A percentile compares a stretch with the other conserved stretches of the same genome.
phyloP scores from a whole-genome alignment of 2,888 invertebrate species.

The Pemphredon lugubris region DNA sequence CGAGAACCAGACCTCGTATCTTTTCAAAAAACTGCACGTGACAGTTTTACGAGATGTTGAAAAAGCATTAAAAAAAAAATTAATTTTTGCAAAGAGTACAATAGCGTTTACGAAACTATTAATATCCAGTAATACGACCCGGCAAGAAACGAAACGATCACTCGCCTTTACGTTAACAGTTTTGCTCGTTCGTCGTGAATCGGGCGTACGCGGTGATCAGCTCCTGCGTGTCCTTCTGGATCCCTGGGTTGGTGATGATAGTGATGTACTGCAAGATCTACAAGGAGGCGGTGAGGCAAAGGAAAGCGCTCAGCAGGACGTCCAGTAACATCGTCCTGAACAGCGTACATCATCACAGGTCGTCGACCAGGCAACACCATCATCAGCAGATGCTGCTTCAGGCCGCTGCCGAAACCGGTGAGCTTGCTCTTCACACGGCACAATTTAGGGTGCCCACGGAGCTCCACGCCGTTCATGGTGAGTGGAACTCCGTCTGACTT shows the following conservation, averaged over 20 bases:
- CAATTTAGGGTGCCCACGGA: slow-evolving; percentile 58
- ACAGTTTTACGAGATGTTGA: too few relatives aligned
- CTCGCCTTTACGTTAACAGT: slow-evolving; percentile 53
- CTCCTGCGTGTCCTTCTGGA: slow-evolving; percentile 95
- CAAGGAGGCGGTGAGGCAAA: slow-evolving; percentile 90
- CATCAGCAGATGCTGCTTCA: slow-evolving; percentile 80
- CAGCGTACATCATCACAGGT: slow-evolving; percentile 91
- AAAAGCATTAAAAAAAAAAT: too few relatives aligned
- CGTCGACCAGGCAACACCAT: slow-evolving; percentile 87
- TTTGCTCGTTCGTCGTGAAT: slow-evolving; percentile 92
- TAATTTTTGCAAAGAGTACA: too few relatives aligned
- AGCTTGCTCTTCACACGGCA: slow-evolving; percentile 72
- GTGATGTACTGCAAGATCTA: slow-evolving; percentile 93
- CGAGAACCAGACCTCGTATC: too few relatives aligned
- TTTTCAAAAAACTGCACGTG: too few relatives aligned
- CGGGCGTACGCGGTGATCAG: slow-evolving; percentile 93
- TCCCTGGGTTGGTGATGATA: slow-evolving; percentile 95
- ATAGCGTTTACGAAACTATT: too few relatives aligned
- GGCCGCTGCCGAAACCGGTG: slow-evolving; percentile 77
- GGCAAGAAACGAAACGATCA: neutral
- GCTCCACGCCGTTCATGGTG: neutral
- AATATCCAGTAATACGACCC: neutral
- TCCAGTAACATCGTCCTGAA: slow-evolving; percentile 92
- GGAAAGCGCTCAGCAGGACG: slow-evolving; percentile 92
- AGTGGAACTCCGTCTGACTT: neutral